Base-by-base conservation (phyloP, 2,797 vertebrate genomes). In the Chiloscyllium punctatum region DNA sequence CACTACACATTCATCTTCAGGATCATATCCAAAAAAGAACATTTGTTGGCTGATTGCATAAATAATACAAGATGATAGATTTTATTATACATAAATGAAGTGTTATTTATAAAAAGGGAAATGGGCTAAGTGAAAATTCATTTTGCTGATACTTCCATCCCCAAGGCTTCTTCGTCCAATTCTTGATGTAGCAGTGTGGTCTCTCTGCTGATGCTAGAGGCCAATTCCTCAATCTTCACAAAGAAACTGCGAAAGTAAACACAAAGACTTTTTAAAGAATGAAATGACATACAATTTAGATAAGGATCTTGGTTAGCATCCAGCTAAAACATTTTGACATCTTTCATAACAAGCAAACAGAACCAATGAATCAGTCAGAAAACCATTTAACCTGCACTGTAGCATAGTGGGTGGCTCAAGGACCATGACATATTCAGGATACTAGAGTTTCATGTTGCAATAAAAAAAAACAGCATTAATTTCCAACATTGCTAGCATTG, bases 91-190 rank as follows among this genome's bases (percentile, higher is more conserved):
- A 74, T 30, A 51, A 51, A 48, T 33, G 48, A 71, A 74, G 72
- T 72, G 15, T 33, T 37, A 42, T 42, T 94, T 94, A 94, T 62
- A 27, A 74, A 74, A 48, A 51, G 6, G 66, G 69, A 4, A 30
- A 21, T n/a, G 16, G 42, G 27, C 51, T 95, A 95, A 21, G 53
- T 95, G 51, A 95, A 95, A 74, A 95, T 95, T 30, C 94, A 42
- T 18, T 53, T 53, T 16, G 71, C 48, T 37, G 30, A 77, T 51
- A n/a, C 71, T 53, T 95, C 48, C 71, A 95, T 95, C 25, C 94
- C 94, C 94, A 95, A 95, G 71, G 4, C 71, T 77, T 95, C 42
- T 57, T 95, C 94, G 16, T 95, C 94, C 42, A 95, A 27, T 13
- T 77, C 71, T 77, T 95, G 94, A 37, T 95, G 94, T 33, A 94